Percentiles rank a stretch among this genome's conserved stretches.
phyloP scores from a whole-genome alignment of 1,140 invertebrate species.

The Idris sp. region DNA sequence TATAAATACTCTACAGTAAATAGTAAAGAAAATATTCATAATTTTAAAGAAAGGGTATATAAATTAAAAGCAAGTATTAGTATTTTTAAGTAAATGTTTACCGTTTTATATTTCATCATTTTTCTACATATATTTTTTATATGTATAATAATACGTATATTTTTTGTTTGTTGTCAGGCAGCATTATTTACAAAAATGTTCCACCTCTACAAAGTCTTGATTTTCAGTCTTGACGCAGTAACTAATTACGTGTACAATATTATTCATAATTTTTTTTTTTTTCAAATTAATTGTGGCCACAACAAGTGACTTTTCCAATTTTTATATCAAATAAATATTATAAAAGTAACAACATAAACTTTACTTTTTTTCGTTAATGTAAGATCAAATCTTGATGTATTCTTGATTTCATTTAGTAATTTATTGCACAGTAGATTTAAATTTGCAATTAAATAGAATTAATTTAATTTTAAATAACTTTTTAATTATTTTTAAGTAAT shows the following conservation, averaged over 20 bases:
- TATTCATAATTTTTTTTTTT: conserved; percentile 41
- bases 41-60: too few relatives aligned
- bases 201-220: conserved; percentile 72
- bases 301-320: conserved; percentile 35
- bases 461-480: too few relatives aligned
- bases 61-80: too few relatives aligned
- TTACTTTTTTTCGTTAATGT: conserved; percentile 49
- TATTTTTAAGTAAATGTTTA: conserved; percentile 37
- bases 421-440: conserved; percentile 42
- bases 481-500: too few relatives aligned
- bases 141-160: conserved; percentile 70
- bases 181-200: conserved; percentile 76
- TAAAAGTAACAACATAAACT: conserved; percentile 57
- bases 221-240: conserved; percentile 76
- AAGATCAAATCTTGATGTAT: conserved; percentile 41
- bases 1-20: too few relatives aligned
- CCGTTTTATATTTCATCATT: conserved; percentile 58
- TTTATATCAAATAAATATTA: conserved; percentile 56
- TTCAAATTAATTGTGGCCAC: conserved; percentile 43
- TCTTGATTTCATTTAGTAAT: not conserved
- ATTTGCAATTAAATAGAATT: too few relatives aligned
- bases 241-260: conserved; percentile 69
- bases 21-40: too few relatives aligned
- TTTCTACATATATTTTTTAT: conserved; percentile 55
- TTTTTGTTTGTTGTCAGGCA: conserved; percentile 70